Percentiles rank a stretch among this genome's conserved stretches.
phyloP scores from a whole-genome alignment of 2,113 vertebrate genomes.

The Anolis sagrei region DNA sequence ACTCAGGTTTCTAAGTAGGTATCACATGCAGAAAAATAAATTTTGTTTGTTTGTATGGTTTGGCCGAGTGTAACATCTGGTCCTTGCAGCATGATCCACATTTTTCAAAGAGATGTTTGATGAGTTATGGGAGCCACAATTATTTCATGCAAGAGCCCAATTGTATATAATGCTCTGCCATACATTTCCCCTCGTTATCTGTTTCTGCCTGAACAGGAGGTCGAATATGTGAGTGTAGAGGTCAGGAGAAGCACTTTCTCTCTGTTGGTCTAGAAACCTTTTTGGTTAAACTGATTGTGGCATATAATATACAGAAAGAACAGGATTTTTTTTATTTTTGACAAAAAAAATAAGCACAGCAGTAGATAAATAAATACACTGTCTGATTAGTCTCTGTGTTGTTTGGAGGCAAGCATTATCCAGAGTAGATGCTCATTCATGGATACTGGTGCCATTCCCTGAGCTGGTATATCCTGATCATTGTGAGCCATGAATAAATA shows the following conservation, averaged over 20 bases:
- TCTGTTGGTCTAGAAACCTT: not conserved
- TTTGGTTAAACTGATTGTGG: not conserved
- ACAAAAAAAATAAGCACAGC: not conserved
- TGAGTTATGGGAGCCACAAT: not conserved
- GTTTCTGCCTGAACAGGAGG: not conserved
- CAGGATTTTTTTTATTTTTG: not conserved
- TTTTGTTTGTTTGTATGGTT: not conserved
- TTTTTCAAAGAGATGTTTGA: not conserved
- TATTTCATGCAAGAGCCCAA: not conserved
- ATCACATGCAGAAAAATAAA: no score
- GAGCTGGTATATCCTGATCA: no score
- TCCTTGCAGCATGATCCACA: not conserved
- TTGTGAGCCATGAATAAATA: not conserved
- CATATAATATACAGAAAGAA: not conserved
- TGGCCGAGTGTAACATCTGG: not conserved
- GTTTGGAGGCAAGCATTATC: not conserved
- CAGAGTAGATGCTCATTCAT: no score
- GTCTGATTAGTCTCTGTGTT: not conserved
- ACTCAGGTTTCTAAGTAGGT: not conserved
- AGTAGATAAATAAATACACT: not conserved
- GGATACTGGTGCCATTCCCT: no score
- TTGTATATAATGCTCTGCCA: not conserved
- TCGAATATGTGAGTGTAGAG: not conserved
- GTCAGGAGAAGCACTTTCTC: not conserved
- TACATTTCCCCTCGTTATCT: not conserved